phyloP scores from a whole-genome alignment of 2,888 invertebrate genomes.

The Luffia ferchaultella region DNA sequence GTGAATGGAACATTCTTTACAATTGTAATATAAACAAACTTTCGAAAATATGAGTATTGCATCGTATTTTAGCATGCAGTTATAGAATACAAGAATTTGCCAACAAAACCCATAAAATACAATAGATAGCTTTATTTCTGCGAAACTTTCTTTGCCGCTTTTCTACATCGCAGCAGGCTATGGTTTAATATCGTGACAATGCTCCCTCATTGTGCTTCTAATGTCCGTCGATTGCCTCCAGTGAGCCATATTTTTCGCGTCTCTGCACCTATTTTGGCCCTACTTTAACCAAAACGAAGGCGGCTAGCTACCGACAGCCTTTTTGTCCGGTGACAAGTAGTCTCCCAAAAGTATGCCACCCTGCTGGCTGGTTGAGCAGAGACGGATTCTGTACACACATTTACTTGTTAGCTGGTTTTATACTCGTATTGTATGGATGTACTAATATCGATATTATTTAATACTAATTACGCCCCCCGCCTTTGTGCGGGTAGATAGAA shows the following conservation, averaged over 20 bases:
- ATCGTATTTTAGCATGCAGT: no score
- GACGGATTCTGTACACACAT: no score
- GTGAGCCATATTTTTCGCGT: conserved; percentile 35
- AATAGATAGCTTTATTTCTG: not conserved
- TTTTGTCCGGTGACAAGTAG: conserved; percentile 52
- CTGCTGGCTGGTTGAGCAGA: conserved; percentile 20
- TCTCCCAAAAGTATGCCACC: conserved; percentile 53
- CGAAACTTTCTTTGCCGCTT: not conserved
- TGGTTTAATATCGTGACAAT: not conserved
- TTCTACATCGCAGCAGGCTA: not conserved
- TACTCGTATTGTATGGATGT: no score
- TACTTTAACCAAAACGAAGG: conserved; percentile 17
- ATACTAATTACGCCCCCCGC: no score
- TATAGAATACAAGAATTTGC: no score
- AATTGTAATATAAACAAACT: no score
- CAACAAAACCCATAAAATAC: no score
- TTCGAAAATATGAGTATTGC: no score
- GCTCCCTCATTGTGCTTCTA: conserved; percentile 5
- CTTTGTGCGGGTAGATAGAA: no score
- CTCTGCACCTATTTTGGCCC: conserved; percentile 33
- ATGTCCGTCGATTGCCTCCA: conserved; percentile 9
- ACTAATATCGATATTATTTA: no score
- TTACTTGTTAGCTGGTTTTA: no score
- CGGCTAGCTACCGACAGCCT: conserved; percentile 25
- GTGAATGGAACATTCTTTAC: no score